A percentile compares a stretch with the other conserved stretches of the same genome.
These are phyloP conservation scores for Drosophila meridionalis DNA, from an alignment of 2,888 invertebrate genomes.

Conservation along the genomic window DNA sequence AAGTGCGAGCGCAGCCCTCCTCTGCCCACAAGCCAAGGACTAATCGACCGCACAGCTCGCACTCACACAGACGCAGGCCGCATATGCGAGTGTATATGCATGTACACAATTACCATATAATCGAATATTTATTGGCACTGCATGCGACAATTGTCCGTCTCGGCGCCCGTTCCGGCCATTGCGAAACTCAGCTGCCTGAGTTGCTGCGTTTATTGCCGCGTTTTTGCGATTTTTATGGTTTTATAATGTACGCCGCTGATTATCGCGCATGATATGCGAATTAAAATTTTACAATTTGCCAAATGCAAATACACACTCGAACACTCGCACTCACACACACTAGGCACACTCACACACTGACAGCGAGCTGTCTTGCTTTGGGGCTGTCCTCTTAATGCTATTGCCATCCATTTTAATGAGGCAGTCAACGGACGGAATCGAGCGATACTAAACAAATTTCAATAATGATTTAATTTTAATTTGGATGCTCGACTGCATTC, in stretches of 20 bases:
- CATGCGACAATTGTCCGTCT: slow-evolving; percentile 74
- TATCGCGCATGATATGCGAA: slow-evolving; percentile 80
- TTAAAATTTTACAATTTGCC: slow-evolving; percentile 79
- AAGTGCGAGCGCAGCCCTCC: background rate
- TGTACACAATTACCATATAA: slow-evolving; percentile 74
- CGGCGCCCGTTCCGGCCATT: background rate
- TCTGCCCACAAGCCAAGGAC: slow-evolving; percentile 19
- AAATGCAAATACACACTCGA: slow-evolving; percentile 65
- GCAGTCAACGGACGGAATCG: slow-evolving; percentile 19
- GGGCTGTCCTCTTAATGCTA: slow-evolving; percentile 32
- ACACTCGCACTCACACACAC: background rate
- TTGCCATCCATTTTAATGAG: slow-evolving; percentile 71
- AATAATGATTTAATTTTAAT: slow-evolving; percentile 83
- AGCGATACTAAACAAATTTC: slow-evolving; percentile 65
- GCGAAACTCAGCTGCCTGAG: slow-evolving; percentile 14
- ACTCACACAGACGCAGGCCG: slow-evolving; percentile 2
- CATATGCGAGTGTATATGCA: background rate
- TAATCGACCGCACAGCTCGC: slow-evolving; percentile 36
- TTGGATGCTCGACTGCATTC: slow-evolving; percentile 63
- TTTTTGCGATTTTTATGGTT: slow-evolving; percentile 79
- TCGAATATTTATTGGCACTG: slow-evolving; percentile 76
- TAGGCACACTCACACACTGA: slow-evolving; percentile 5
- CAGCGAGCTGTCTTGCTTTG: slow-evolving; percentile 21
- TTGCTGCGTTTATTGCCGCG: slow-evolving; percentile 67
- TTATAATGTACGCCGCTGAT: slow-evolving; percentile 81